Evolutionary conservation across 2,888 invertebrate genomes (phyloP).

Genomic region (Ischnura elegans): DNA sequence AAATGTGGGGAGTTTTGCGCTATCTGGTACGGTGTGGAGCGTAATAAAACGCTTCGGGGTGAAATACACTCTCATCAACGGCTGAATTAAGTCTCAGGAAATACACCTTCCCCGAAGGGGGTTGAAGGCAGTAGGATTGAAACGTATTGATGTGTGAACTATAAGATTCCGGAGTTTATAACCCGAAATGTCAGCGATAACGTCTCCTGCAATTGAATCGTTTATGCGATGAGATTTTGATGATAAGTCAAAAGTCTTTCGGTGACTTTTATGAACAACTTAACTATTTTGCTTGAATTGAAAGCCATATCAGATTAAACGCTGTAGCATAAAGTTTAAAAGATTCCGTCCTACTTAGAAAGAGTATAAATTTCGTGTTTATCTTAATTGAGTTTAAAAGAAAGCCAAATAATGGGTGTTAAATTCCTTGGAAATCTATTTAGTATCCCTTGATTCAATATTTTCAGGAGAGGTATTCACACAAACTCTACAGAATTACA

Average conservation of each 20-base stretch:
- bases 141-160: slow-evolving; percentile 35
- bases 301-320: neutral
- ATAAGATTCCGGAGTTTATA: slow-evolving; percentile 35
- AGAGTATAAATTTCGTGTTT: neutral
- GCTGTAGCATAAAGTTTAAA: neutral
- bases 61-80: slow-evolving; percentile 13
- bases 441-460: too few relatives aligned
- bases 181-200: slow-evolving; percentile 19
- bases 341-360: neutral
- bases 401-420: too few relatives aligned
- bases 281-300: neutral
- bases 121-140: slow-evolving; percentile 5
- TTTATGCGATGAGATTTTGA: neutral
- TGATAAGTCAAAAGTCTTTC: neutral
- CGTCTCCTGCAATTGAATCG: neutral
- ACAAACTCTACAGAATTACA: too few relatives aligned
- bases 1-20: slow-evolving; percentile 11
- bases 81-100: slow-evolving; percentile 21
- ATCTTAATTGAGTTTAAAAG: neutral
- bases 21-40: slow-evolving; percentile 15
- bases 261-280: neutral
- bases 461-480: too few relatives aligned
- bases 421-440: too few relatives aligned
- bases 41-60: slow-evolving; percentile 6
- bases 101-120: neutral